Percentiles rank a stretch among this genome's conserved stretches.
phyloP scores from a whole-genome alignment of 2,888 invertebrate species.

The Troides aeacus region DNA sequence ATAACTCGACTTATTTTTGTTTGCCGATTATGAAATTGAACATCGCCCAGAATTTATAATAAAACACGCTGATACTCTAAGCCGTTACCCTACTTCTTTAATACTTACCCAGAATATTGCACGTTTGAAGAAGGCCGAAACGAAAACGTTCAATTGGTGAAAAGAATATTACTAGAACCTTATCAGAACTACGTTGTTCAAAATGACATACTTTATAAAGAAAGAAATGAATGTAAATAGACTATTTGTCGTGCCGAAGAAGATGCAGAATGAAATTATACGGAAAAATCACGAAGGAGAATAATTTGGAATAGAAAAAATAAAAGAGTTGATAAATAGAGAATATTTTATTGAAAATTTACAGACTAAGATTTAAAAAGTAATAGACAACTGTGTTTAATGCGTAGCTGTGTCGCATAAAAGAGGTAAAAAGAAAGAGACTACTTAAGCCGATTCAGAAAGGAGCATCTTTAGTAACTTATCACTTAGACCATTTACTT shows the following conservation, averaged over 20 bases:
- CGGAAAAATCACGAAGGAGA: conserved; percentile 35
- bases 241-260: conserved; percentile 35
- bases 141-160: too few species aligned
- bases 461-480: too few species aligned
- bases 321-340: conserved; percentile 34
- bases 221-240: conserved; percentile 31
- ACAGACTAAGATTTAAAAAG: conserved; percentile 23
- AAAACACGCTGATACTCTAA: conserved; percentile 43
- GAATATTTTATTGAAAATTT: conserved; percentile 34
- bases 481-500: not conserved
- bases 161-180: conserved; percentile 14
- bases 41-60: conserved; percentile 38
- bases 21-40: conserved; percentile 34
- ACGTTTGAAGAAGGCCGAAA: conserved; percentile 22
- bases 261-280: conserved; percentile 44
- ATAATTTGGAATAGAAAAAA: conserved; percentile 37
- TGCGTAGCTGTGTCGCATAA: conserved; percentile 33
- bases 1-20: too few species aligned
- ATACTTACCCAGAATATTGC: conserved; percentile 23
- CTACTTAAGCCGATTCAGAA: conserved; percentile 32
- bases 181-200: conserved; percentile 31
- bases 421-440: conserved; percentile 42
- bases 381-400: conserved; percentile 32
- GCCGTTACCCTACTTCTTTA: conserved; percentile 34
- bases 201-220: not conserved